These are phyloP conservation scores for Pyrocephalus nanus DNA, from an alignment of 2,797 vertebrate species.

Conservation along the genomic window DNA sequence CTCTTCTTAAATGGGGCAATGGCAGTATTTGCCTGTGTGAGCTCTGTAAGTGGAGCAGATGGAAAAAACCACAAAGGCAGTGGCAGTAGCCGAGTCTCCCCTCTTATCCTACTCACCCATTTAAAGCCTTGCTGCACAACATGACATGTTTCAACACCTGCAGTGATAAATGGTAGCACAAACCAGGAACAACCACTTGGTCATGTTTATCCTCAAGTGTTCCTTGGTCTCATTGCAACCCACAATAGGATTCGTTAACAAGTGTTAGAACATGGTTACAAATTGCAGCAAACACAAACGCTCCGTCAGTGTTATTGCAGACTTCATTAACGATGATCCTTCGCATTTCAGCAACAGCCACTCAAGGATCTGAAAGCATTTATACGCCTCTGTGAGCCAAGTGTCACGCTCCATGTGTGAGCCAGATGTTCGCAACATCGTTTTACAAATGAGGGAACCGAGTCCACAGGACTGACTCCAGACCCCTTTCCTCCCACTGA, in stretches of 20 bases:
- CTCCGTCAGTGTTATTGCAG: conserved; percentile 58
- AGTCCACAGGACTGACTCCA: conserved; percentile 55
- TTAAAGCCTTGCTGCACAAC: conserved; percentile 43
- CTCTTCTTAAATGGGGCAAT: background rate
- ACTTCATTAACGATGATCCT: conserved; percentile 57
- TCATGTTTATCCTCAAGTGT: conserved; percentile 54
- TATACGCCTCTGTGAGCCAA: conserved; percentile 51
- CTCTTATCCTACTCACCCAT: background rate
- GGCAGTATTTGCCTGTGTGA: background rate
- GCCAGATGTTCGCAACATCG: conserved; percentile 59
- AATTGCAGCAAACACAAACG: conserved; percentile 59
- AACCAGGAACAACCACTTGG: conserved; percentile 20
- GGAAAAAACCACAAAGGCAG: conserved; percentile 22
- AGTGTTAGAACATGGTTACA: conserved; percentile 60
- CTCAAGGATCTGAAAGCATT: conserved; percentile 63
- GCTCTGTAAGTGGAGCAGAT: background rate
- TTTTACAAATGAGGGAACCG: conserved; percentile 32
- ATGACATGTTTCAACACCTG: conserved; percentile 54
- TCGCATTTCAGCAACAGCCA: conserved; percentile 66
- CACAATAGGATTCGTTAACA: conserved; percentile 58
- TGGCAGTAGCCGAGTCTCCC: background rate
- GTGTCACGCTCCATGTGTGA: conserved; percentile 57
- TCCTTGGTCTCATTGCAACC: background rate
- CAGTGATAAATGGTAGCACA: conserved; percentile 41
- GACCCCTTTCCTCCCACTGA: conserved; percentile 53